These are phyloP conservation scores for Edolisoma coerulescens DNA, from an alignment of 2,113 vertebrate genomes.

Conservation along the genomic window DNA sequence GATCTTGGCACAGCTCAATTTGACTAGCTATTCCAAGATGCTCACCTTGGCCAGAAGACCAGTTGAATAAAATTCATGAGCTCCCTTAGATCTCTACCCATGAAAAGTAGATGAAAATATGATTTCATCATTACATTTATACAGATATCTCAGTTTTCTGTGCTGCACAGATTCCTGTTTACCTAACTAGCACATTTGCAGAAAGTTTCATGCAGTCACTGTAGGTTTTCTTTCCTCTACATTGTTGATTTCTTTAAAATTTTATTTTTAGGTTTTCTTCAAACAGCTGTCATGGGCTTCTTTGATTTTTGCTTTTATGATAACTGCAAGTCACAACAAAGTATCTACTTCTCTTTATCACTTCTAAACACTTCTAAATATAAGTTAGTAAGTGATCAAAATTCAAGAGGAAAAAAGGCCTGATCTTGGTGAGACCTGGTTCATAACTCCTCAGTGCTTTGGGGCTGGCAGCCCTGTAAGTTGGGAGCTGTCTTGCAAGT, in stretches of 20 bases:
- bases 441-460: background rate
- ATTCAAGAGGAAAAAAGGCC: background rate
- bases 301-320: slow-evolving; percentile 40
- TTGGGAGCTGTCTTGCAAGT: background rate
- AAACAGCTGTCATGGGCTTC: background rate
- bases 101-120: background rate
- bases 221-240: background rate
- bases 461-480: background rate
- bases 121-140: background rate
- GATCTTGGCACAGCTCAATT: background rate
- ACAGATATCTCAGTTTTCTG: background rate
- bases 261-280: background rate
- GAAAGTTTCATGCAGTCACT: background rate
- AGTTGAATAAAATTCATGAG: background rate
- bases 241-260: background rate
- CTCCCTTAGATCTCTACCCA: background rate
- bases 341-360: background rate
- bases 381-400: background rate
- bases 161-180: background rate
- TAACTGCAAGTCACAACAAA: slow-evolving; percentile 10
- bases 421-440: background rate
- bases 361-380: slow-evolving; percentile 7
- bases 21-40: background rate
- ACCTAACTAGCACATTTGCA: background rate
- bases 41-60: background rate